phyloP scores from a whole-genome alignment of 2,888 invertebrate genomes.

The Linnaemya vulpina region DNA sequence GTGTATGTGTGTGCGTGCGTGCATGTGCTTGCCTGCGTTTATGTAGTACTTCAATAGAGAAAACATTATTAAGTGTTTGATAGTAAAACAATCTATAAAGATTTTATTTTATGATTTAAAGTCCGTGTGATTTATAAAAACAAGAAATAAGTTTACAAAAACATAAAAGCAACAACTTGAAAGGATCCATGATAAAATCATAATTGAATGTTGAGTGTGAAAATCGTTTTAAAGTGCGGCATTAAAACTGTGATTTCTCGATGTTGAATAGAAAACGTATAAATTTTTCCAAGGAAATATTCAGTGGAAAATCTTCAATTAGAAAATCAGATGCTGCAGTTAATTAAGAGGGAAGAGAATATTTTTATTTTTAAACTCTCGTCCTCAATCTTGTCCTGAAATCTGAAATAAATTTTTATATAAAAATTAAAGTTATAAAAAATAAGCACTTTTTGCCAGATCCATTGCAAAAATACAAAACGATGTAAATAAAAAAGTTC shows the following conservation, averaged over 20 bases:
- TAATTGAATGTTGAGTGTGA: conserved; percentile 47
- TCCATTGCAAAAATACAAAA: too few relatives aligned
- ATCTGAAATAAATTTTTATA: too few relatives aligned
- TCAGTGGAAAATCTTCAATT: too few relatives aligned
- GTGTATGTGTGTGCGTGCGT: neutral
- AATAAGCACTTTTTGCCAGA: too few relatives aligned
- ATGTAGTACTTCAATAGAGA: conserved; percentile 40
- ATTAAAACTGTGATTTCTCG: too few relatives aligned
- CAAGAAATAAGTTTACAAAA: conserved; percentile 10
- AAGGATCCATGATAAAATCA: conserved; percentile 23
- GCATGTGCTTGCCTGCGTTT: conserved; percentile 2
- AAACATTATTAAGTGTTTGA: conserved; percentile 50
- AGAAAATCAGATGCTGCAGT: neutral
- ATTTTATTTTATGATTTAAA: conserved; percentile 48
- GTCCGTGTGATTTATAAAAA: conserved; percentile 18
- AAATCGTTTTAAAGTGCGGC: conserved; percentile 6
- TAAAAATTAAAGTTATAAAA: too few relatives aligned
- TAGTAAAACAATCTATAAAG: conserved; percentile 40
- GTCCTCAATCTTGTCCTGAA: too few relatives aligned
- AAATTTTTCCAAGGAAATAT: too few relatives aligned
- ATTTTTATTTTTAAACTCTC: too few relatives aligned
- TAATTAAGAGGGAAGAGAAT: too few relatives aligned
- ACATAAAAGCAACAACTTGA: neutral
- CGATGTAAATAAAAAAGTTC: too few relatives aligned
- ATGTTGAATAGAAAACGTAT: too few relatives aligned